Percentiles rank a stretch among this genome's conserved stretches.
These are phyloP conservation scores for Varecia variegata DNA, from an alignment of 2,797 vertebrate genomes.

Conservation along the genomic window DNA sequence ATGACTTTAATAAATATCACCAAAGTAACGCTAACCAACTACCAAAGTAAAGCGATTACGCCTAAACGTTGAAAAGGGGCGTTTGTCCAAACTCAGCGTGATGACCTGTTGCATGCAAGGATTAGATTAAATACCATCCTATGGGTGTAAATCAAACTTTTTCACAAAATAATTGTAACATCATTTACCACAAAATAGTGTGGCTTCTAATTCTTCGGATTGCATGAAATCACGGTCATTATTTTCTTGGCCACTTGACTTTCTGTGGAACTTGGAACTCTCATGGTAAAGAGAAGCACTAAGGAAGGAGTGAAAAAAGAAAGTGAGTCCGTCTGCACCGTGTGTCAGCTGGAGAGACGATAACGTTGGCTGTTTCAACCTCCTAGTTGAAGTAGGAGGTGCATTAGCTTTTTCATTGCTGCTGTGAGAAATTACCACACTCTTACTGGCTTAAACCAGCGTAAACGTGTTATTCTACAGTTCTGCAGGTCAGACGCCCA, in stretches of 20 bases:
- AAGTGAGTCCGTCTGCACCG: accelerated
- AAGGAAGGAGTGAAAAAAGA: background rate
- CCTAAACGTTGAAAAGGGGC: background rate
- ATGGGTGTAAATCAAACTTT: background rate
- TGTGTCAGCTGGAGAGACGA: background rate
- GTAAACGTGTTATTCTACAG: background rate
- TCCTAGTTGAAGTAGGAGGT: background rate
- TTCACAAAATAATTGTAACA: background rate
- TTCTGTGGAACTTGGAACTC: background rate
- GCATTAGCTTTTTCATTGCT: no score
- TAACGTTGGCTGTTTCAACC: background rate
- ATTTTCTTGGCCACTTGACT: background rate
- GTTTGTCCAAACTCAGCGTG: background rate
- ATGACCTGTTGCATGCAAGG: background rate
- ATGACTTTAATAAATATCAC: conserved; percentile 33
- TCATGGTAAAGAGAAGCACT: background rate
- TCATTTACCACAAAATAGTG: background rate
- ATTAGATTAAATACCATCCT: background rate
- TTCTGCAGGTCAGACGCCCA: background rate
- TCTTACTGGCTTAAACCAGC: background rate
- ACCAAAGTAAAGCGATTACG: background rate
- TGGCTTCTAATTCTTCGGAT: background rate
- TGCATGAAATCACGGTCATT: background rate
- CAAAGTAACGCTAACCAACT: background rate
- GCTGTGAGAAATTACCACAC: background rate